These are phyloP conservation scores for Spinibarbus caldwelli DNA, from an alignment of 2,797 vertebrate genomes.

Conservation along the genomic window DNA sequence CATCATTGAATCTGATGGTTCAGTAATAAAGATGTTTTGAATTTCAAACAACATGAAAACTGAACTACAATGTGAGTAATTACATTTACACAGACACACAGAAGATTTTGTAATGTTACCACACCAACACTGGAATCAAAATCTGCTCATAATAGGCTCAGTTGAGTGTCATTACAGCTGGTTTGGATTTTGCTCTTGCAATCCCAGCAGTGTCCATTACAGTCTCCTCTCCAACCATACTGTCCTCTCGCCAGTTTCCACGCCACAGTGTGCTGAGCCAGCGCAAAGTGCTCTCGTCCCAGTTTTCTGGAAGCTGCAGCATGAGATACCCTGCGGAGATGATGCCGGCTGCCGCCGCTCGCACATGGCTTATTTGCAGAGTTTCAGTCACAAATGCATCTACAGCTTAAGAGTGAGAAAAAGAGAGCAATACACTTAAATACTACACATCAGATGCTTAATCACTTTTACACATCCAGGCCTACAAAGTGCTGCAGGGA, in stretches of 20 bases:
- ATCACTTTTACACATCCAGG: neutral
- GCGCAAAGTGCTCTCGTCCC: conserved; percentile 60
- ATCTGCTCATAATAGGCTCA: neutral
- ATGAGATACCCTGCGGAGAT: conserved; percentile 64
- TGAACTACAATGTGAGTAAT: neutral
- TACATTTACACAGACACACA: neutral
- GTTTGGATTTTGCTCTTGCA: conserved; percentile 43
- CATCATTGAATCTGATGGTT: neutral
- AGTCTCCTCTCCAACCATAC: conserved; percentile 41
- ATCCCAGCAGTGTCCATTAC: conserved; percentile 32
- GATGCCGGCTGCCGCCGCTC: conserved; percentile 57
- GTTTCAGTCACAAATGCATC: conserved; percentile 48
- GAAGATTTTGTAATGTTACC: neutral
- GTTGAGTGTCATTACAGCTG: neutral
- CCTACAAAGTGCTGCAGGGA: neutral
- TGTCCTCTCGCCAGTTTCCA: conserved; percentile 53
- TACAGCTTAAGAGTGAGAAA: conserved; percentile 52
- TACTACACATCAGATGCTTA: neutral
- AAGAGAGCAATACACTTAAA: neutral
- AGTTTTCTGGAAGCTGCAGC: conserved; percentile 66
- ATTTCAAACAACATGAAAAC: neutral
- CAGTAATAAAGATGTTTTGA: neutral
- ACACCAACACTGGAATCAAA: neutral
- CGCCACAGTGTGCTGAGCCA: conserved; percentile 59
- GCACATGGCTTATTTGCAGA: conserved; percentile 58